Percentiles rank a stretch among this genome's conserved stretches.
These are phyloP conservation scores for Dioctria rufipes DNA, from an alignment of 2,888 invertebrate species.

Conservation along the genomic window DNA sequence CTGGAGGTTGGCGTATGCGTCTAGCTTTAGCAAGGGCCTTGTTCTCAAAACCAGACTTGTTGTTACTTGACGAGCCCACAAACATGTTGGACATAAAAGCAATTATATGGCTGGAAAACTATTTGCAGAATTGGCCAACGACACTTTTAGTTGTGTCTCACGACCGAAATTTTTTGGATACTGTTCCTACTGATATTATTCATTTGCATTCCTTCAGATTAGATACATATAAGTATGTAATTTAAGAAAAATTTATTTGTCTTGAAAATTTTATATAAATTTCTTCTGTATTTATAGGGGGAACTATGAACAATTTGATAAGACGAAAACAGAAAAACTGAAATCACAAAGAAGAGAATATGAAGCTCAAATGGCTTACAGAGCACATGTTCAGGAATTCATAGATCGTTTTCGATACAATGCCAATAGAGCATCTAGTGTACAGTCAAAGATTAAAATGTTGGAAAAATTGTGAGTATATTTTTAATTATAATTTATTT, in stretches of 20 bases:
- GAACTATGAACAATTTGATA: conserved; percentile 97
- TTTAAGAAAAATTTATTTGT: neutral
- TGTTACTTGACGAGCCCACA: conserved; percentile 98
- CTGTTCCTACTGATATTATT: conserved; percentile 96
- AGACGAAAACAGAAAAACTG: conserved; percentile 92
- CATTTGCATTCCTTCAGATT: conserved; percentile 92
- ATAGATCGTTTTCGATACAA: conserved; percentile 99
- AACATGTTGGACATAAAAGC: conserved; percentile 99
- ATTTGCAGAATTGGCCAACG: conserved; percentile 96
- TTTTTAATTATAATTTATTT: neutral
- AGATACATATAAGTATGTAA: conserved; percentile 84
- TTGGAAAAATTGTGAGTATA: conserved; percentile 93
- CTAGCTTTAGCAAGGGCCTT: conserved; percentile 95
- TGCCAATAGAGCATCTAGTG: conserved; percentile 97
- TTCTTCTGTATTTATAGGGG: conserved; percentile 75
- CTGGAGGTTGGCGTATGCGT: conserved; percentile 99
- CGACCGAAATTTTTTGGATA: conserved; percentile 96
- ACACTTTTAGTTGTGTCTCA: conserved; percentile 98
- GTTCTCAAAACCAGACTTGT: conserved; percentile 93
- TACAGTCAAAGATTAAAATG: conserved; percentile 99
- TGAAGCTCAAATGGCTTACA: conserved; percentile 96
- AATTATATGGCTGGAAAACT: conserved; percentile 98
- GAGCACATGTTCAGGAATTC: conserved; percentile 98
- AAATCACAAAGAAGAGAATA: conserved; percentile 97
- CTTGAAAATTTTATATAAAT: conserved; percentile 19